Percentiles rank a stretch among this genome's conserved stretches.
Evolutionary conservation across 2,888 invertebrate species (phyloP).

Genomic region (Axea sp.): DNA sequence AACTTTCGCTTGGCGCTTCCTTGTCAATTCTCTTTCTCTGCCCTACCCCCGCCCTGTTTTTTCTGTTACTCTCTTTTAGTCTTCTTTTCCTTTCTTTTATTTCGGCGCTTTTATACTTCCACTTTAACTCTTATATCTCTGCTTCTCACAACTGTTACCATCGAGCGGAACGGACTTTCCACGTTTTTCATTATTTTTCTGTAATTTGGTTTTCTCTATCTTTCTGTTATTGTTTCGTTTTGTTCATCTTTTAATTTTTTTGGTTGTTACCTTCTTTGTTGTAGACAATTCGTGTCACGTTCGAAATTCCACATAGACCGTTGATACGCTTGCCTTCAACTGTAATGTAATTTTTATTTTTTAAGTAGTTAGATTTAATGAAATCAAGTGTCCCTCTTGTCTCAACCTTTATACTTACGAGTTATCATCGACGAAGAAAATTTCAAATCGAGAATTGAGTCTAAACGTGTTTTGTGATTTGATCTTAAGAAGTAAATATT

Average conservation of each 20-base stretch:
- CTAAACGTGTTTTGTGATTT: too few relatives aligned
- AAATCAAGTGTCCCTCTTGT: constrained; percentile 52
- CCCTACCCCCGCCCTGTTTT: too few relatives aligned
- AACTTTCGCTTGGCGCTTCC: too few relatives aligned
- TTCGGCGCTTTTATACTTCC: too few relatives aligned
- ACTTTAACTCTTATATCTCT: too few relatives aligned
- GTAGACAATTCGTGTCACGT: constrained; percentile 32
- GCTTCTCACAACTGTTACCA: too few relatives aligned
- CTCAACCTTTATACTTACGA: constrained; percentile 58
- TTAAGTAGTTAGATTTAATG: constrained; percentile 60
- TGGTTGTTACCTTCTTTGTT: constrained; percentile 28
- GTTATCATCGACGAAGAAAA: constrained; percentile 41
- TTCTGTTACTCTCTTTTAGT: too few relatives aligned
- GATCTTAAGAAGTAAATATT: too few relatives aligned
- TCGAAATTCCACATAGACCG: constrained; percentile 37
- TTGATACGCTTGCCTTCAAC: constrained; percentile 49
- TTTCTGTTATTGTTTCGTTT: constrained; percentile 9
- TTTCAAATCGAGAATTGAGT: constrained; percentile 13
- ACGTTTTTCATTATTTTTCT: constrained; percentile 22
- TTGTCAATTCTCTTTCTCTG: too few relatives aligned
- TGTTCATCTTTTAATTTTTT: constrained; percentile 10
- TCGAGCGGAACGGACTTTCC: constrained; percentile 51
- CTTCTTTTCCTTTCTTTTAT: too few relatives aligned
- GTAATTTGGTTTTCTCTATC: too few relatives aligned
- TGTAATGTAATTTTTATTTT: constrained; percentile 60